Evolutionary conservation across 2,888 invertebrate species (phyloP).

Genomic region (Oithona nana): DNA sequence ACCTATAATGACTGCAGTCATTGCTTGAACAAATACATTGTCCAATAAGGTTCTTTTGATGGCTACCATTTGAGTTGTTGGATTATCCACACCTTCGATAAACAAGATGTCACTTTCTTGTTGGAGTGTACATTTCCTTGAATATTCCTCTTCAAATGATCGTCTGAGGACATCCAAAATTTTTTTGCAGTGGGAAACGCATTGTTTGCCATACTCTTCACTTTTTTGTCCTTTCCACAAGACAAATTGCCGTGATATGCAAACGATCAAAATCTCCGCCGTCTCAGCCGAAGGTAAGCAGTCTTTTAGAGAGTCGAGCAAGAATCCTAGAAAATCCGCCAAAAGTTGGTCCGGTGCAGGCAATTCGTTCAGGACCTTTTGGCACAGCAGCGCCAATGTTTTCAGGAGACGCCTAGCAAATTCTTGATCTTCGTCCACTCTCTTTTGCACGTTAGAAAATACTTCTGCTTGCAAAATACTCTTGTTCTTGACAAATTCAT

Average conservation of each 20-base stretch:
- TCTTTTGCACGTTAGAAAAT: neutral
- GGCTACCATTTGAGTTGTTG: neutral
- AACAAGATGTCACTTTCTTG: constrained; percentile 11
- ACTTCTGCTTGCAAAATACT: neutral
- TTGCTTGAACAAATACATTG: neutral
- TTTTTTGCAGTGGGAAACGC: constrained; percentile 1
- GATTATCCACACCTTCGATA: constrained; percentile 1
- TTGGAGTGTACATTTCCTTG: neutral
- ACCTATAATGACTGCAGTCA: no score
- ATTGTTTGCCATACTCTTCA: neutral
- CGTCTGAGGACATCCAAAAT: neutral
- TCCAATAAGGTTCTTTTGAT: constrained; percentile 11
- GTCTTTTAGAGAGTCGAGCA: neutral
- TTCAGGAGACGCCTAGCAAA: neutral
- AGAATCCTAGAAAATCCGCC: neutral
- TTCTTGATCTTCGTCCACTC: neutral
- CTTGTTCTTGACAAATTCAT: neutral
- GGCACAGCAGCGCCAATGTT: neutral
- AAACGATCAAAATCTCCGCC: neutral
- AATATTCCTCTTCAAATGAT: neutral
- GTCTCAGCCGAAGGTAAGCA: neutral
- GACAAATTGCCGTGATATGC: neutral
- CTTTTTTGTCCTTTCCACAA: neutral
- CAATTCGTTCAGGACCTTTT: neutral
- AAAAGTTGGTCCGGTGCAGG: neutral